Percentiles rank a stretch among this genome's conserved stretches.
phyloP scores from a whole-genome alignment of 2,888 invertebrate genomes.

The Polylopha cassiicola region DNA sequence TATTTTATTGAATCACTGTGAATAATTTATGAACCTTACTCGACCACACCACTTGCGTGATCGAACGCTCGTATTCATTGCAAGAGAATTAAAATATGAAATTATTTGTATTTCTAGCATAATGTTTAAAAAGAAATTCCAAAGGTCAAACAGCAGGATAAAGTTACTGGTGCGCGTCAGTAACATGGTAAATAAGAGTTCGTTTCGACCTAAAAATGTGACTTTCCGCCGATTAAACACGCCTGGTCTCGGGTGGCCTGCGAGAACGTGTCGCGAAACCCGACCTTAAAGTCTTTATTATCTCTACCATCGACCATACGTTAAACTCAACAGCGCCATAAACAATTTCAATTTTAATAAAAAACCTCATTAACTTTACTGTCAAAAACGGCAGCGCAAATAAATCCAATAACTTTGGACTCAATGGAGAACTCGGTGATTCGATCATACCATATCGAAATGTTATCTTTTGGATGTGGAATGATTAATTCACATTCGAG shows the following conservation, averaged over 20 bases:
- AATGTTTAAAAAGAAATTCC: constrained; percentile 25
- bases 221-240: constrained; percentile 20
- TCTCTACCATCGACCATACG: constrained; percentile 48
- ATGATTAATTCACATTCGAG: too few species aligned
- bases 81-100: constrained; percentile 10
- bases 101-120: constrained; percentile 18
- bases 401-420: constrained; percentile 16
- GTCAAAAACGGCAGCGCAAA: constrained; percentile 28
- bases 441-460: constrained; percentile 23
- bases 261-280: constrained; percentile 54
- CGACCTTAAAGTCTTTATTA: constrained; percentile 60
- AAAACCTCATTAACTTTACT: constrained; percentile 37
- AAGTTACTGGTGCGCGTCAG: constrained; percentile 32
- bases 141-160: constrained; percentile 53
- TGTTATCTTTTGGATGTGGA: constrained; percentile 21
- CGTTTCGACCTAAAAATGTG: constrained; percentile 36
- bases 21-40: constrained; percentile 11
- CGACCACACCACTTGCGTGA: constrained; percentile 12
- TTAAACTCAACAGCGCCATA: constrained; percentile 40
- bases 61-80: constrained; percentile 20
- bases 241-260: constrained; percentile 31
- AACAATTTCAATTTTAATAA: constrained; percentile 44
- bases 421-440: constrained; percentile 19
- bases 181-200: constrained; percentile 37
- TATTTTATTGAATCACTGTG: too few species aligned